phyloP scores from a whole-genome alignment of 2,888 invertebrate species.

The Petrophora chlorosata region DNA sequence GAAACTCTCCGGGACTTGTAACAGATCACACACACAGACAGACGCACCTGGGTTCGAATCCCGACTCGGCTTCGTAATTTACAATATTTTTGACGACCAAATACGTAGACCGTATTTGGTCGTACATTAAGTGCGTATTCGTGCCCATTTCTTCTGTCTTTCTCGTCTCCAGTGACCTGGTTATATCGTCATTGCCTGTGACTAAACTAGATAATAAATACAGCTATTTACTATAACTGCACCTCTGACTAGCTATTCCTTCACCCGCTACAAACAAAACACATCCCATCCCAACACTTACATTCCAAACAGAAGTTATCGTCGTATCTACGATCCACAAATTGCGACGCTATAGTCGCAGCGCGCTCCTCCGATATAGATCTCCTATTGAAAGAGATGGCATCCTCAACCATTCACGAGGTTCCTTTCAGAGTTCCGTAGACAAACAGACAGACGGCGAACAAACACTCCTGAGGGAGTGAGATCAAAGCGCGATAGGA shows the following conservation, averaged over 20 bases:
- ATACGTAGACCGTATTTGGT: too few relatives aligned
- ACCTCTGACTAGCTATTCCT: not conserved
- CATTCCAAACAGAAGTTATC: slow-evolving; percentile 52
- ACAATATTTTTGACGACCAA: too few relatives aligned
- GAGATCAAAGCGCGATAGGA: slow-evolving; percentile 82
- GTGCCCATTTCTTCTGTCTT: too few relatives aligned
- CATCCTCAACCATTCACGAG: slow-evolving; percentile 63
- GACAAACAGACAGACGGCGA: slow-evolving; percentile 72
- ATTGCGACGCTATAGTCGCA: slow-evolving; percentile 75
- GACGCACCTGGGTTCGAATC: too few relatives aligned
- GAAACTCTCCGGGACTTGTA: too few relatives aligned
- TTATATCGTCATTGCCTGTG: not conserved
- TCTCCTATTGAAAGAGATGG: slow-evolving; percentile 71
- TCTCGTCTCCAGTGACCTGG: too few relatives aligned
- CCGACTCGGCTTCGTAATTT: too few relatives aligned
- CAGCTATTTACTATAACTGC: not conserved
- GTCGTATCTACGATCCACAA: slow-evolving; percentile 75
- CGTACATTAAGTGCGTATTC: too few relatives aligned
- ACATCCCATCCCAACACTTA: slow-evolving; percentile 23
- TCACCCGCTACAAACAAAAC: slow-evolving; percentile 2
- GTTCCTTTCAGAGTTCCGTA: slow-evolving; percentile 64
- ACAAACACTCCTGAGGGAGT: slow-evolving; percentile 71
- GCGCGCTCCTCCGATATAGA: slow-evolving; percentile 72
- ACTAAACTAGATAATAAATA: not conserved
- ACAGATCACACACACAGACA: too few relatives aligned